Evolutionary conservation across 1,140 invertebrate genomes (phyloP), one percentile per base, ranked within the genome.

Genomic region (Hydropsyche tenuis): DNA sequence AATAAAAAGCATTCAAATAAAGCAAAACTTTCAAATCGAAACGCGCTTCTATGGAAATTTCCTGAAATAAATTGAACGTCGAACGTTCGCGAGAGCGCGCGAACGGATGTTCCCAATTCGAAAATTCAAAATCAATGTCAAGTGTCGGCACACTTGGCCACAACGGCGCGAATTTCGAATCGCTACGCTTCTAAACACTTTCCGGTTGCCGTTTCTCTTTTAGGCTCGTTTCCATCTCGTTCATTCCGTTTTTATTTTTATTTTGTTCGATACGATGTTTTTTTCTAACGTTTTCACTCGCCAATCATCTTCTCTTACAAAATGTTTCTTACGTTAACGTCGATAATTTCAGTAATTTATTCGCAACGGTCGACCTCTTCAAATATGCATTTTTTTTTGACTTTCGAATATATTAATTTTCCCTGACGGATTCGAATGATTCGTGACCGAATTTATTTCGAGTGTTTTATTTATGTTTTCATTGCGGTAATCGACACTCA

Each of bases 71-170:
- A 20, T 51, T 16, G 46, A 16, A 16, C 46, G 42, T 45, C 6
- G 14, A 45, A 14, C 6, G 7, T 45, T n/a, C 51, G 56, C 16
- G 56, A 25, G 22, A 62, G 11, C 16, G 18, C 56, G 56, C 25
- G n/a, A 48, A 27, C 43, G 45, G 42, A 48, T 68, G 45, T 48
- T 48, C 65, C 43, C 42, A 16, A 23, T 43, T 46, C 23, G 42
- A 48, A 68, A 68, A 22, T 70, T 70, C 51, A 56, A 70, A 56
- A 70, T 70, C 68, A 70, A 70, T 70, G 68, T 70, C 68, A 70
- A 70, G 68, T 70, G 43, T 70, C 68, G 68, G 68, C 68, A 56
- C 68, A 70, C 68, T 70, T 70, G 48, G 30, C 42, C 63, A 65
- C 20, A 60, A 27, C 56, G 56, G 23, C 16, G 48, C 48, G 16